phyloP scores from a whole-genome alignment of 1,140 invertebrate species.

The Drosophila sulfurigaster region DNA sequence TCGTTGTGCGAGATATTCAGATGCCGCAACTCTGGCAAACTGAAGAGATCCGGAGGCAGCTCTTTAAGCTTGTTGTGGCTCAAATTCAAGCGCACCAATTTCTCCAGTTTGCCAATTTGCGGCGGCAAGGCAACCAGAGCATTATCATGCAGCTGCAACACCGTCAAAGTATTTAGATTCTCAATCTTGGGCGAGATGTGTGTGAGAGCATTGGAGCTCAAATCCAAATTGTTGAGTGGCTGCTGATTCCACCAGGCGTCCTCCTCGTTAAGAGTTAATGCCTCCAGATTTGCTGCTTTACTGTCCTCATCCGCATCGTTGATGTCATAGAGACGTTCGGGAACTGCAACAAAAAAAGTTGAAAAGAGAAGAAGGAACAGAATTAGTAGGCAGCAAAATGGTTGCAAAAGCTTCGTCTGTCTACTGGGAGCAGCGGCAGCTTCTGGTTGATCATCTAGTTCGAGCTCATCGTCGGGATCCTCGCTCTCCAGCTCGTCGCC shows the following conservation, averaged over 20 bases:
- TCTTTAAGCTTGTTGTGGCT: slow-evolving; percentile 91
- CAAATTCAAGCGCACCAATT: slow-evolving; percentile 91
- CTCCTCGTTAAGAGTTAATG: slow-evolving; percentile 86
- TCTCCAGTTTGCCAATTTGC: slow-evolving; percentile 91
- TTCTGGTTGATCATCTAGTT: slow-evolving; percentile 55
- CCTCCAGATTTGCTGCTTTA: slow-evolving; percentile 88
- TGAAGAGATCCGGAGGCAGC: slow-evolving; percentile 89
- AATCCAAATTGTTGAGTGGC: slow-evolving; percentile 91
- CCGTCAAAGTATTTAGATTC: slow-evolving; percentile 89
- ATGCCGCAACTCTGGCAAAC: slow-evolving; percentile 88
- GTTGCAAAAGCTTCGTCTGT: background rate
- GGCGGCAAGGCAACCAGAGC: slow-evolving; percentile 89
- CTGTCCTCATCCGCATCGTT: slow-evolving; percentile 90
- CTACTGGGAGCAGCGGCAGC: slow-evolving; percentile 49
- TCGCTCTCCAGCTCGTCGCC: slow-evolving; percentile 77
- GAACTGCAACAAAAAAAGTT: slow-evolving; percentile 87
- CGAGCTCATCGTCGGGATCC: slow-evolving; percentile 75
- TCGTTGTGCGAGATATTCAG: slow-evolving; percentile 91
- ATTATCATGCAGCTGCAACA: slow-evolving; percentile 93
- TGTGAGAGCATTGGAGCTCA: slow-evolving; percentile 92
- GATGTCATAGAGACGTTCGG: slow-evolving; percentile 92
- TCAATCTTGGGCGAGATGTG: slow-evolving; percentile 89
- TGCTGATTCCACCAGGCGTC: slow-evolving; percentile 95
- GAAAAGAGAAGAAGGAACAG: background rate
- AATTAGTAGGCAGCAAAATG: slow-evolving; percentile 17